Evolutionary conservation across 64 coral and sea anemone genomes (phyloP).

Genomic region (Montipora efflorescens): DNA sequence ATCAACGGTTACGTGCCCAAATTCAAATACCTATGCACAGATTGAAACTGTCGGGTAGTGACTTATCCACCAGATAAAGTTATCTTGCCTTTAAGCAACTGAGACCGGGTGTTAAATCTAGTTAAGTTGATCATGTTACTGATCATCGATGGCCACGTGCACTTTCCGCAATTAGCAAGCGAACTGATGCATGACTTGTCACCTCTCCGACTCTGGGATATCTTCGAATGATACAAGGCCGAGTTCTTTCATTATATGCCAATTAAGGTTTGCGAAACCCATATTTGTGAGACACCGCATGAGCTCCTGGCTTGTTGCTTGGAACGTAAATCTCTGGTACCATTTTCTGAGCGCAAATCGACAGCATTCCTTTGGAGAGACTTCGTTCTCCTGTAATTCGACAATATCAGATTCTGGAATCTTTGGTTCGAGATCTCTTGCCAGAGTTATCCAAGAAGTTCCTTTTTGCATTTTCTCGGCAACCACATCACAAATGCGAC

Average conservation of each 20-base stretch:
- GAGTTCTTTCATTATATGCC: slow-evolving; percentile 46
- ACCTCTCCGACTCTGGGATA: neutral
- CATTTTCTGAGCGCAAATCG: neutral
- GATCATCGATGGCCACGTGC: too few species aligned
- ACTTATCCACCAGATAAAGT: too few species aligned
- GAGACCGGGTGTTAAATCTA: too few species aligned
- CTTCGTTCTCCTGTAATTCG: neutral
- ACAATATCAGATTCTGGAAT: neutral
- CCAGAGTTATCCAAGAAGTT: neutral
- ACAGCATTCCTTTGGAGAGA: neutral
- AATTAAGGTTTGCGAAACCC: slow-evolving; percentile 10
- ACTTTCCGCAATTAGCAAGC: too few species aligned
- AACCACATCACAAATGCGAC: neutral
- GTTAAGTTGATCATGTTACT: too few species aligned
- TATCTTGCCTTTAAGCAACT: too few species aligned
- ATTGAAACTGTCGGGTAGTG: too few species aligned
- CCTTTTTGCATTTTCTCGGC: neutral
- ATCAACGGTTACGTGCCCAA: too few species aligned
- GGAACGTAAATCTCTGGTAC: neutral
- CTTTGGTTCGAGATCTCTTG: neutral
- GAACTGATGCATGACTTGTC: neutral
- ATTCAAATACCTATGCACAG: too few species aligned
- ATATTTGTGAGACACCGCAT: slow-evolving; percentile 29
- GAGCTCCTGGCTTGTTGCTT: neutral
- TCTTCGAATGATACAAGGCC: neutral